Percentiles rank a stretch among this genome's conserved stretches.
Evolutionary conservation across 1,140 invertebrate species (phyloP).

Genomic region (Arion vulgaris): DNA sequence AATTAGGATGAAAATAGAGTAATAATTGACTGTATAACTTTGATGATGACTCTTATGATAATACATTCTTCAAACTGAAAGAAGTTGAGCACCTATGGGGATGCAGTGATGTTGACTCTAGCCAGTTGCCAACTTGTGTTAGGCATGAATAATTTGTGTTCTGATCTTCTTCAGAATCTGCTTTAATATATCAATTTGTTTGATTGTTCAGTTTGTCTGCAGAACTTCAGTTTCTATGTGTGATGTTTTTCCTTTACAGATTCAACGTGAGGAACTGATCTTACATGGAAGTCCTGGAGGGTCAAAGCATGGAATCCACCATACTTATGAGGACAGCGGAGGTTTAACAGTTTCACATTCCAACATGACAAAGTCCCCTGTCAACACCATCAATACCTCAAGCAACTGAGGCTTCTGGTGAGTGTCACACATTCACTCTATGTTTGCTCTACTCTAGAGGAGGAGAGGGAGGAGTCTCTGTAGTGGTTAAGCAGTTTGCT

Average conservation of each 20-base stretch:
- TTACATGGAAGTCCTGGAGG: conserved; percentile 15
- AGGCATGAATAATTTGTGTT: no score
- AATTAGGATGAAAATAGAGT: no score
- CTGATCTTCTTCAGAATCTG: no score
- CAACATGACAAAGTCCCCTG: conserved; percentile 89
- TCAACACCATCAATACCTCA: conserved; percentile 89
- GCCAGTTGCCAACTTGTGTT: no score
- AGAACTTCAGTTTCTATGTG: neutral
- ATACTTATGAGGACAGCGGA: conserved; percentile 48
- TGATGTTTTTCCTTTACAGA: neutral
- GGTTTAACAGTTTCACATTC: conserved; percentile 80
- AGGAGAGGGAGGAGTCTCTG: neutral
- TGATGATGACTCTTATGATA: no score
- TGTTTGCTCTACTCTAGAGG: neutral
- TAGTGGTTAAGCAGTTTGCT: no score
- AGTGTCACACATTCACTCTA: neutral
- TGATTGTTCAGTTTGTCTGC: no score
- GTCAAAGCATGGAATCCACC: conserved; percentile 40
- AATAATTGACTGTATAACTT: no score
- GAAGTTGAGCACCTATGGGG: no score
- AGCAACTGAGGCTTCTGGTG: conserved; percentile 70
- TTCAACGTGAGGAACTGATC: neutral
- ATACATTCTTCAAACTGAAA: no score
- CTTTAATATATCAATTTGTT: no score
- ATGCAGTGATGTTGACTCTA: no score